Evolutionary conservation across 2,888 invertebrate species (phyloP).

Genomic region (Xanthorhoe spadicearia): DNA sequence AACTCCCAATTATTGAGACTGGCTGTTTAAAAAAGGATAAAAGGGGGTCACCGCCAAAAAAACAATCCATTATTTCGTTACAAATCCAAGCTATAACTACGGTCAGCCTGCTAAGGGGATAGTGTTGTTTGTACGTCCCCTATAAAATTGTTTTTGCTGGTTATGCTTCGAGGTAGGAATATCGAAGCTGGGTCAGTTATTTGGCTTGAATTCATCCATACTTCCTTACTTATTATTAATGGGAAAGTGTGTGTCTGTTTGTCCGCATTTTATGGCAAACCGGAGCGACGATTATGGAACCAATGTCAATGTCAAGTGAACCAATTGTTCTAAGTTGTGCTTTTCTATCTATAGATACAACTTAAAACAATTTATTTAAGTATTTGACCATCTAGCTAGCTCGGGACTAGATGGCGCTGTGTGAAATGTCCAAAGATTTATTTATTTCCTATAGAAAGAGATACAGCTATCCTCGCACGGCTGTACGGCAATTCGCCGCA

Average conservation of each 20-base stretch:
- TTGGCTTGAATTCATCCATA: neutral
- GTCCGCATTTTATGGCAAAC: too few species aligned
- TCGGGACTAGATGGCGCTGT: too few species aligned
- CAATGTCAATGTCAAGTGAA: too few species aligned
- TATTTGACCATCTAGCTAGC: too few species aligned
- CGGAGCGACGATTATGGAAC: too few species aligned
- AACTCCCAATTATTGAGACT: neutral
- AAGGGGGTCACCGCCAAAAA: neutral
- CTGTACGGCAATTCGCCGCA: slow-evolving; percentile 22
- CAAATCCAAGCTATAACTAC: slow-evolving; percentile 11
- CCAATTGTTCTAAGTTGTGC: too few species aligned
- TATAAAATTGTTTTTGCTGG: slow-evolving; percentile 34
- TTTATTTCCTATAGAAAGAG: neutral
- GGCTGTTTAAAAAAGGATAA: neutral
- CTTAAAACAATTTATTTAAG: too few species aligned
- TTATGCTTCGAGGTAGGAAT: slow-evolving; percentile 10
- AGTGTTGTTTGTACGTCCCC: slow-evolving; percentile 26
- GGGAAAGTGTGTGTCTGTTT: too few species aligned
- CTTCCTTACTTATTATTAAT: neutral
- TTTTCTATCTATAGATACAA: too few species aligned
- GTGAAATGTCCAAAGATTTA: too few species aligned
- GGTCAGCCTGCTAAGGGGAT: slow-evolving; percentile 21
- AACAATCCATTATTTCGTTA: slow-evolving; percentile 4
- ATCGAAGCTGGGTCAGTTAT: slow-evolving; percentile 9
- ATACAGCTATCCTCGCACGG: neutral